Conservation (phyloP, 2,888 invertebrate genomes). For the Drosophila meridiana region DNA sequence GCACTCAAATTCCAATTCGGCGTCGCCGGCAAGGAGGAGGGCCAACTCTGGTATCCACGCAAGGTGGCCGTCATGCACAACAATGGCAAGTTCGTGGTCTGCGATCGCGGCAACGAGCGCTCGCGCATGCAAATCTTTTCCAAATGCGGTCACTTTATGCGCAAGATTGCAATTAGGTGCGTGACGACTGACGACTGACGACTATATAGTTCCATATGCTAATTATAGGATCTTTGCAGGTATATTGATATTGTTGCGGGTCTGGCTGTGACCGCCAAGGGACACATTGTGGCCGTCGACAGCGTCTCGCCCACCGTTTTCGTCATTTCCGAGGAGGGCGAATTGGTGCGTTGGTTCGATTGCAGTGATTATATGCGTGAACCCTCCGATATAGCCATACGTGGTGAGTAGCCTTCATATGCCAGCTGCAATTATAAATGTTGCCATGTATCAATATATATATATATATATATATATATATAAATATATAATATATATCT, state of each 20-base stretch:
- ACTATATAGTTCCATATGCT: neutral
- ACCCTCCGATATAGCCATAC: conserved; percentile 98
- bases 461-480: neutral
- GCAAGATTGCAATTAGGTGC: conserved; percentile 93
- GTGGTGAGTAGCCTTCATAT: conserved; percentile 87
- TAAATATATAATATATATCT: too few species aligned
- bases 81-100: conserved; percentile 97
- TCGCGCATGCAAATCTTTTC: conserved; percentile 99
- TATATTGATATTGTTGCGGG: conserved; percentile 97
- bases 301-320: conserved; percentile 98
- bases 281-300: conserved; percentile 98
- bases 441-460: neutral
- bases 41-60: conserved; percentile 98
- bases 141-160: conserved; percentile 97
- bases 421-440: neutral
- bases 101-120: conserved; percentile 98
- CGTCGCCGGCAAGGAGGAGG: conserved; percentile 97
- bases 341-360: conserved; percentile 97
- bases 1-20: conserved; percentile 97
- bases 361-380: conserved; percentile 99
- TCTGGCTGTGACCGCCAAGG: conserved; percentile 95
- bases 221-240: conserved; percentile 81
- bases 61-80: conserved; percentile 96
- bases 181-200: neutral
- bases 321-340: conserved; percentile 96